Base-by-base conservation (phyloP, 2,113 vertebrate genomes). In the Eublepharis macularius region DNA sequence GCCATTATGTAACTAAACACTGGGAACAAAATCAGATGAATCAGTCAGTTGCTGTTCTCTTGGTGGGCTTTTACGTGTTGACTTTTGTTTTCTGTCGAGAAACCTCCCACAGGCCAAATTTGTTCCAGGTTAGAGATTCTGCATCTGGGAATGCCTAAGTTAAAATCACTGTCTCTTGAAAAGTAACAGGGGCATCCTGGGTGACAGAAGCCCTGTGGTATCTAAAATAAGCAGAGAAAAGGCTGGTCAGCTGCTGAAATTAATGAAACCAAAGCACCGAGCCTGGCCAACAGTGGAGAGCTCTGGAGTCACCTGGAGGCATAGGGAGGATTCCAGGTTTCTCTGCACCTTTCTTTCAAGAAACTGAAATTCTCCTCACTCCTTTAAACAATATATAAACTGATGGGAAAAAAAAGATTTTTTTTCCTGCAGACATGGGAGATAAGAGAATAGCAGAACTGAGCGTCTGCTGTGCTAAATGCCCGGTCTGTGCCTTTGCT, bases 201-300 rank as follows among this genome's bases (percentile, higher is more conserved):
- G 84, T 88, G 89, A 39, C 73, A 80, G 65, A 75, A 93, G 90
- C 83, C 90, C 87, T 92, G 85, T 93, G 90, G 91, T 86, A 90
- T 88, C 57, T 91, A 88, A 86, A 86, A 79, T 83, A 54, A 63
- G 84, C 79, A 80, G 87, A 89, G 87, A 36, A 90, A 93, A 93
- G 87, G 90, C 89, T 81, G 0, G 68, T 32, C 75, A 91, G 43
- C 80, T 87, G 86, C 80, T 0, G 1, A 86, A 91, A 86, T 51
- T 86, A 91, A 84, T 72, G 57, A 84, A 1, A 84, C 84, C 86
- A 88, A 76, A 86, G 90, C 41, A 82, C 54, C 54, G 83, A 94
- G 81, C 76, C 43, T 9, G 0, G 41, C 9, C 19, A 88, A 88
- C 79, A 85, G 84, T 68, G 66, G 73, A 86, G 83, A 79, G 68